Percentiles rank a stretch among this genome's conserved stretches.
Conservation (phyloP, 2,113 vertebrate species). For the Toxotes jaculatrix region DNA sequence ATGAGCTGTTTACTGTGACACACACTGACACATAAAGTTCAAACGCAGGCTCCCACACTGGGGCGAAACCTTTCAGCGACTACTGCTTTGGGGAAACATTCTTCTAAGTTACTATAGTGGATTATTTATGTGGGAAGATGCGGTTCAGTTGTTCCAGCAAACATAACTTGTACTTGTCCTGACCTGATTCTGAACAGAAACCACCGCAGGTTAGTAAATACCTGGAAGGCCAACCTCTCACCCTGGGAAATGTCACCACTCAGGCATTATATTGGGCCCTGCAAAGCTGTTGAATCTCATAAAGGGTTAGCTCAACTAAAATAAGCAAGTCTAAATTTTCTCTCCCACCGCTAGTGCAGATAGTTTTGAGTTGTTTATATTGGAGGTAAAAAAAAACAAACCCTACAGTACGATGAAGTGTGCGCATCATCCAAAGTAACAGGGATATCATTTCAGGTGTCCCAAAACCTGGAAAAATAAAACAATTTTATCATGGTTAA, state of each 20-base stretch:
- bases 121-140: conserved; percentile 57
- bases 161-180: conserved; percentile 52
- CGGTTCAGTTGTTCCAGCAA: conserved; percentile 9
- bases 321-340: not conserved
- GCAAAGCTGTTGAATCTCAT: conserved; percentile 2
- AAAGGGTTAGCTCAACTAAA: not conserved
- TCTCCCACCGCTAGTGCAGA: not conserved
- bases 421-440: not conserved
- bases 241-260: conserved; percentile 40
- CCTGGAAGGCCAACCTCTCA: conserved; percentile 23
- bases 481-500: not conserved
- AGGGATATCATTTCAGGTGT: too few species aligned
- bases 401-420: not conserved
- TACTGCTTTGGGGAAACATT: conserved; percentile 49
- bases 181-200: conserved; percentile 66
- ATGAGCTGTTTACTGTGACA: conserved; percentile 40
- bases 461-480: not conserved
- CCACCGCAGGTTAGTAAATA: conserved; percentile 43
- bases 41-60: conserved; percentile 54
- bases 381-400: too few species aligned
- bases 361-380: not conserved
- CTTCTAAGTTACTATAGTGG: conserved; percentile 34
- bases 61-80: conserved; percentile 12
- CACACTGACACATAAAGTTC: conserved; percentile 41
- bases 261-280: not conserved